Evolutionary conservation across 2,113 vertebrate genomes (phyloP).

Genomic region (Lophius piscatorius): DNA sequence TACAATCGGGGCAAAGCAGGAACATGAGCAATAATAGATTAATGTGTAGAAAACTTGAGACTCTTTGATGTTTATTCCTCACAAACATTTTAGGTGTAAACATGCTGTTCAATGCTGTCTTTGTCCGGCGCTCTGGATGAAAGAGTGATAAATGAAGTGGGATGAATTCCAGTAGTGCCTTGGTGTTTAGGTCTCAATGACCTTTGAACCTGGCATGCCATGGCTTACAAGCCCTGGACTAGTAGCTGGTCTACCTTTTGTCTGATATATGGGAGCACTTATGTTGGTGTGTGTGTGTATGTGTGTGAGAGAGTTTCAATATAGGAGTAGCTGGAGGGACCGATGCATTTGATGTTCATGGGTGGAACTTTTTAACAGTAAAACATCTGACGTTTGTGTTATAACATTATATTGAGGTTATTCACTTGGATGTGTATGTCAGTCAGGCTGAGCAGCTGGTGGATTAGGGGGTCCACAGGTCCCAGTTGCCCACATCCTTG

Average conservation of each 20-base stretch:
- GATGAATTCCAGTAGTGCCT: constrained; percentile 3
- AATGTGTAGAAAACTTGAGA: background rate
- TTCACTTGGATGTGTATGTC: too few species aligned
- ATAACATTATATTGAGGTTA: too few species aligned
- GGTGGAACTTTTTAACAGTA: too few species aligned
- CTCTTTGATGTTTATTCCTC: background rate
- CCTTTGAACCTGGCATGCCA: constrained; percentile 21
- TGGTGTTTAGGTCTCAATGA: too few species aligned
- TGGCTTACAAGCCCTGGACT: background rate
- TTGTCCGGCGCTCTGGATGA: background rate
- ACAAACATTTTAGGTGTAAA: background rate
- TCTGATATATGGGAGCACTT: constrained; percentile 12
- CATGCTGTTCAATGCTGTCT: background rate
- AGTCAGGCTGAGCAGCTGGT: constrained; percentile 46
- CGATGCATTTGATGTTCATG: too few species aligned
- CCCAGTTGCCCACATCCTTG: constrained; percentile 36
- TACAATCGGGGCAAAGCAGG: background rate
- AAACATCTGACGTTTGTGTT: too few species aligned
- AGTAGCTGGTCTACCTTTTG: background rate
- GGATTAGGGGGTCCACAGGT: constrained; percentile 48
- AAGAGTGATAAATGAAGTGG: background rate
- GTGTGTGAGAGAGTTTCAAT: too few species aligned
- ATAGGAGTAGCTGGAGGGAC: too few species aligned
- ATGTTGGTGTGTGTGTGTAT: too few species aligned
- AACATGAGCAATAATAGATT: constrained; percentile 2